Conservation (phyloP, 2,888 invertebrate genomes). For the Nomada ferruginata region DNA sequence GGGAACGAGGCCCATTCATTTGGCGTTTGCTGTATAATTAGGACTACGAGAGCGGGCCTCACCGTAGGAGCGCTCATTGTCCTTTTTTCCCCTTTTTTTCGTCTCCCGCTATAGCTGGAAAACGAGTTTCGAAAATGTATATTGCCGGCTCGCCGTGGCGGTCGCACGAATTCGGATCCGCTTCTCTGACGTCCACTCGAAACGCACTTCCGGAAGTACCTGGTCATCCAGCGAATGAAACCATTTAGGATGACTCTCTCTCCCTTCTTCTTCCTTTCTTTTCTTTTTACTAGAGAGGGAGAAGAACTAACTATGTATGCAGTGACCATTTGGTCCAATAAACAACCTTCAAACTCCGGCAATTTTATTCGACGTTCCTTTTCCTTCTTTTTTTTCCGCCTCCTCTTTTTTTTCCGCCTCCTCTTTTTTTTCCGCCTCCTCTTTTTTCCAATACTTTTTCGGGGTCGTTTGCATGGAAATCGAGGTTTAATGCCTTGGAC, state of each 20-base stretch:
- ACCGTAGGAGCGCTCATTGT: constrained; percentile 59
- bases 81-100: constrained; percentile 51
- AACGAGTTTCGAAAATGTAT: constrained; percentile 74
- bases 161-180: constrained; percentile 55
- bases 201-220: constrained; percentile 61
- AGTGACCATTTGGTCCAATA: neutral
- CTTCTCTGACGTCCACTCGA: constrained; percentile 37
- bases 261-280: neutral
- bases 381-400: no score
- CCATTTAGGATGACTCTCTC: neutral
- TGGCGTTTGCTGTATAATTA: constrained; percentile 83
- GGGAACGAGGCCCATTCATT: constrained; percentile 79
- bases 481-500: constrained; percentile 8
- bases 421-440: neutral
- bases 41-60: constrained; percentile 69
- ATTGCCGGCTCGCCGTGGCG: constrained; percentile 56
- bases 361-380: neutral
- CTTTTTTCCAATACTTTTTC: neutral
- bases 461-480: constrained; percentile 36
- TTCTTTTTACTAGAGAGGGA: neutral
- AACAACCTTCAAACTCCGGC: neutral
- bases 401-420: no score
- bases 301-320: neutral
- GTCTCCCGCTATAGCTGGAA: constrained; percentile 64
- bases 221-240: constrained; percentile 35